Evolutionary conservation across 2,888 invertebrate species (phyloP).

Genomic region (Caenorhabditis plicata): DNA sequence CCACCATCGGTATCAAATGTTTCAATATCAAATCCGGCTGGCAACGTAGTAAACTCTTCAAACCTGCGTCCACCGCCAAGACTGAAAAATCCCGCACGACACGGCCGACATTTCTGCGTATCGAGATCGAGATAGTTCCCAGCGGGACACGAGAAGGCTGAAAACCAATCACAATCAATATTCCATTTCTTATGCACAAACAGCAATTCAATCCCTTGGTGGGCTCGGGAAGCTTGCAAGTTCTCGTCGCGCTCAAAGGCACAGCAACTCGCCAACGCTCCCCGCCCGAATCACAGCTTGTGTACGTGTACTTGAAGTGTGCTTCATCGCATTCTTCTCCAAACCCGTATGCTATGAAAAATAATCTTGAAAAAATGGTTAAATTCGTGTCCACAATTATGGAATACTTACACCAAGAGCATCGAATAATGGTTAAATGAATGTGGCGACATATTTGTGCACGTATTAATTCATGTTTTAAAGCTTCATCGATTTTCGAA

Average conservation of each 20-base stretch:
- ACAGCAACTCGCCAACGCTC: slow-evolving; percentile 71
- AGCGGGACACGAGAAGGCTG: slow-evolving; percentile 69
- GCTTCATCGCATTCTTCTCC: slow-evolving; percentile 14
- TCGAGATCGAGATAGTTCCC: slow-evolving; percentile 71
- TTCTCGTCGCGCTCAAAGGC: slow-evolving; percentile 65
- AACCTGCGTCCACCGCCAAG: slow-evolving; percentile 71
- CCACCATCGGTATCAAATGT: slow-evolving; percentile 41
- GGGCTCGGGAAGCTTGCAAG: slow-evolving; percentile 68
- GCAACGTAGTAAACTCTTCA: slow-evolving; percentile 70
- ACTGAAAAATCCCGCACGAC: slow-evolving; percentile 70
- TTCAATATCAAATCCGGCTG: slow-evolving; percentile 67
- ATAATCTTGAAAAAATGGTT: too few relatives aligned
- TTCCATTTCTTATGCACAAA: slow-evolving; percentile 67
- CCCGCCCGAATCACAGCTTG: slow-evolving; percentile 34
- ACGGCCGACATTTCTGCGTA: slow-evolving; percentile 69
- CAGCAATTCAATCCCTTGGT: slow-evolving; percentile 70
- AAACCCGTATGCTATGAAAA: too few relatives aligned
- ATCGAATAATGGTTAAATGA: too few relatives aligned
- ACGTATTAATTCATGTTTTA: too few relatives aligned
- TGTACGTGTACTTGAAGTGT: slow-evolving; percentile 37
- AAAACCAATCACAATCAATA: too few relatives aligned
- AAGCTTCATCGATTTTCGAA: too few relatives aligned
- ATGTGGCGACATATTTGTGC: too few relatives aligned
- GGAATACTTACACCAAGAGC: too few relatives aligned
- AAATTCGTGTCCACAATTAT: too few relatives aligned